Base-by-base conservation (phyloP, 1,140 invertebrate species). In the Drosophila albomicans region DNA sequence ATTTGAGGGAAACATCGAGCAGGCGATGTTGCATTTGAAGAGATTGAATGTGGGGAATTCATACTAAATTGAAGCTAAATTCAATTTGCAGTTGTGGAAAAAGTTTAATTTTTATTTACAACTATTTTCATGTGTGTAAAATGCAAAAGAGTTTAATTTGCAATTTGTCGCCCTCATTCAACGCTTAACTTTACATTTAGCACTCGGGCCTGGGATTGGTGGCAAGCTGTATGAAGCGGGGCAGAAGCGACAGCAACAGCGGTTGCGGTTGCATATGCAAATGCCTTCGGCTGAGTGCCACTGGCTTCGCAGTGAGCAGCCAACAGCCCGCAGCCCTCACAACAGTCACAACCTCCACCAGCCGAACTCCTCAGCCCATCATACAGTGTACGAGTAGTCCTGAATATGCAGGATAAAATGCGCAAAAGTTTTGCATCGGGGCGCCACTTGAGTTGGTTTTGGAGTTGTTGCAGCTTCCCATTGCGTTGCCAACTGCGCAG, bases 71-170 rank as follows among this genome's bases (percentile, higher is more conserved):
- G 67, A 78, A 89, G 78, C 80, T 62, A 89, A 88, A 88, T 89
- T 85, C 75, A 85, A 84, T 89, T 88, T 78, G 43, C 64, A 72
- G 81, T 61, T 65, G 45, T 54, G 69, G 11, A 38, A 78, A 84
- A 84, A 81, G 74, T 88, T 89, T 69, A 58, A 80, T 63, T 89
- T 88, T 88, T 87, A 87, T 87, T 88, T 87, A 88, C 84, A 88
- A 87, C 84, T 80, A 87, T 87, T 82, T 76, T 79, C 45, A 64
- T 68, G 72, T 73, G 70, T 82, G 81, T 67, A 75, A 84, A 84
- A 85, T 90, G 81, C 75, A 89, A 89, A 88, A 89, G 85, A 89
- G 85, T 89, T 89, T 89, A 89, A 89, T 89, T 89, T 89, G 85
- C 85, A 89, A 89, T 89, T 89, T 89, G 85, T 89, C 85, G 85